phyloP scores from a whole-genome alignment of 2,888 invertebrate genomes.

The Acanthosoma haemorrhoidale region DNA sequence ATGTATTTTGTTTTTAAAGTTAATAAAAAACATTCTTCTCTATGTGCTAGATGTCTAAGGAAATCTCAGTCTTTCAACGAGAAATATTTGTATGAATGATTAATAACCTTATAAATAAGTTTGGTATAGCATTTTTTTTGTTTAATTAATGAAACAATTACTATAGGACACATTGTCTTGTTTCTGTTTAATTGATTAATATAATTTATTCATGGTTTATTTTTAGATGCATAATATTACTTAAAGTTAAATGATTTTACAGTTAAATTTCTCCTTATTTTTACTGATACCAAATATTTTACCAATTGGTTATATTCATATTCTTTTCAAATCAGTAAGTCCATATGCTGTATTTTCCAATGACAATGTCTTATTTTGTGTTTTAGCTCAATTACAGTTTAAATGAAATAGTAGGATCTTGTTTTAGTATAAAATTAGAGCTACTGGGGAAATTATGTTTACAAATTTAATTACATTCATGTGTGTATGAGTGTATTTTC shows the following conservation, averaged over 20 bases:
- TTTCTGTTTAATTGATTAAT: neutral
- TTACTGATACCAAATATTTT: neutral
- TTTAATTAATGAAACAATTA: neutral
- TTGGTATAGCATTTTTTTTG: neutral
- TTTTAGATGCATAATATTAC: neutral
- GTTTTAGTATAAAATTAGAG: neutral
- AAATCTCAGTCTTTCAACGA: neutral
- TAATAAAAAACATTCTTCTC: too few relatives aligned
- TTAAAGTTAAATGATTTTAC: neutral
- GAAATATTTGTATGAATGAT: neutral
- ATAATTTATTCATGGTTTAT: neutral
- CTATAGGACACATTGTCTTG: neutral
- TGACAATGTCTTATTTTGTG: neutral
- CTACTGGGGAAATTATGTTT: neutral
- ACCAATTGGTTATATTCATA: neutral
- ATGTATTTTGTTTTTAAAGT: too few relatives aligned
- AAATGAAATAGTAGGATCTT: neutral
- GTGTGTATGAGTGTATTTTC: too few relatives aligned
- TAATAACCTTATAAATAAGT: neutral
- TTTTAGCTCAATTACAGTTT: neutral
- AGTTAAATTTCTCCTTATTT: neutral
- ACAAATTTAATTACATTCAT: neutral
- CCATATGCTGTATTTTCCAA: neutral
- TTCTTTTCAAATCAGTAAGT: neutral
- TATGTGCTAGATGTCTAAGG: conserved; percentile 2